phyloP scores from a whole-genome alignment of 2,797 vertebrate genomes.

The Clarias fuscus region DNA sequence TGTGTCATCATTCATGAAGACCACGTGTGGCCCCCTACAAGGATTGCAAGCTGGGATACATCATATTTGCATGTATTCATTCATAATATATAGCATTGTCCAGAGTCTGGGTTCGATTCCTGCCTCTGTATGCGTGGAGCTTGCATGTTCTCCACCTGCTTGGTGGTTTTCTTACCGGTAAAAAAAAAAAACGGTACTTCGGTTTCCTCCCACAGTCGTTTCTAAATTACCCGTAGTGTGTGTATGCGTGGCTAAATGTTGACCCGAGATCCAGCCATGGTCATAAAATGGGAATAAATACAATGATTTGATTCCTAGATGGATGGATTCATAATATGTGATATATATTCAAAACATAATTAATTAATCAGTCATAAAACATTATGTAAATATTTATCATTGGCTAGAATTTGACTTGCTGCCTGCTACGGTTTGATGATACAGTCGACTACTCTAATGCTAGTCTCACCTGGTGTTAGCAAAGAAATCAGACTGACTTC shows the following conservation, averaged over 20 bases:
- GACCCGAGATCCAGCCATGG: too few species aligned
- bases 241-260: too few species aligned
- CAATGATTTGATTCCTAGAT: too few species aligned
- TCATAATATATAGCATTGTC: background rate
- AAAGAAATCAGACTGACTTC: background rate
- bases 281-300: too few species aligned
- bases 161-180: too few species aligned
- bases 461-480: background rate
- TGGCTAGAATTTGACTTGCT: background rate
- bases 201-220: too few species aligned
- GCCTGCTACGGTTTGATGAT: background rate
- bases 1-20: background rate
- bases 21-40: background rate
- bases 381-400: background rate
- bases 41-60: background rate
- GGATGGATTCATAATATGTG: background rate
- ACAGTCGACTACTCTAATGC: background rate
- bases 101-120: too few species aligned
- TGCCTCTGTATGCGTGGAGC: too few species aligned
- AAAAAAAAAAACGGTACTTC: too few species aligned
- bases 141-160: too few species aligned
- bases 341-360: background rate
- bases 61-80: background rate
- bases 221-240: too few species aligned
- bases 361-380: background rate